phyloP scores from a whole-genome alignment of 92 coral and sea anemone species.

The Heliopora coerulea region DNA sequence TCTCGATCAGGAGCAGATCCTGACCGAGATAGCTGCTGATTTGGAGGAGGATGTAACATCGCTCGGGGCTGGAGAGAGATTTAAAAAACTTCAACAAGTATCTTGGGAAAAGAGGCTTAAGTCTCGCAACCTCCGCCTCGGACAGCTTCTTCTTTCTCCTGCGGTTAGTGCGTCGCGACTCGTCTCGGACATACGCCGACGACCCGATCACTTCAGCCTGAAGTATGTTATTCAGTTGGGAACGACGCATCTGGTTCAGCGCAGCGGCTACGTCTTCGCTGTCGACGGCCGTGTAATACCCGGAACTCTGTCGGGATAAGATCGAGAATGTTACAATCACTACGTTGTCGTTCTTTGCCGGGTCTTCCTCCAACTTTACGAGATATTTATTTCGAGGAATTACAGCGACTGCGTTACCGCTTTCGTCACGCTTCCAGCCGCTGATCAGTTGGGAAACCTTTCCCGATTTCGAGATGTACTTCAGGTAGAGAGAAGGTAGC shows the following conservation, averaged over 20 bases:
- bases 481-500: constrained; percentile 59
- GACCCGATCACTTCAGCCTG: constrained; percentile 53
- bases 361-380: not conserved
- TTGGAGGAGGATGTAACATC: constrained; percentile 69
- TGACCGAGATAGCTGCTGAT: constrained; percentile 53
- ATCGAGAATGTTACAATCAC: constrained; percentile 23
- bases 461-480: constrained; percentile 41
- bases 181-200: not conserved
- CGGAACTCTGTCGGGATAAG: constrained; percentile 1
- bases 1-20: constrained; percentile 58
- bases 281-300: constrained; percentile 21
- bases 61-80: constrained; percentile 44
- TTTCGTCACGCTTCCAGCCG: constrained; percentile 8
- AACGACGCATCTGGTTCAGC: constrained; percentile 32
- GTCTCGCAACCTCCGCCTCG: constrained; percentile 35
- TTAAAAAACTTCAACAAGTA: constrained; percentile 61
- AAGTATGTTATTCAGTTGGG: constrained; percentile 49
- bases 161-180: not conserved
- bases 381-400: constrained; percentile 18
- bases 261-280: constrained; percentile 59
- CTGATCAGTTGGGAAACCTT: constrained; percentile 22
- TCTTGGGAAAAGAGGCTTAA: constrained; percentile 59
- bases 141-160: constrained; percentile 32
- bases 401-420: constrained; percentile 33
- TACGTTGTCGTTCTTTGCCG: not conserved